Conservation (phyloP, 2,113 vertebrate species). For the Pristiophorus japonicus region DNA sequence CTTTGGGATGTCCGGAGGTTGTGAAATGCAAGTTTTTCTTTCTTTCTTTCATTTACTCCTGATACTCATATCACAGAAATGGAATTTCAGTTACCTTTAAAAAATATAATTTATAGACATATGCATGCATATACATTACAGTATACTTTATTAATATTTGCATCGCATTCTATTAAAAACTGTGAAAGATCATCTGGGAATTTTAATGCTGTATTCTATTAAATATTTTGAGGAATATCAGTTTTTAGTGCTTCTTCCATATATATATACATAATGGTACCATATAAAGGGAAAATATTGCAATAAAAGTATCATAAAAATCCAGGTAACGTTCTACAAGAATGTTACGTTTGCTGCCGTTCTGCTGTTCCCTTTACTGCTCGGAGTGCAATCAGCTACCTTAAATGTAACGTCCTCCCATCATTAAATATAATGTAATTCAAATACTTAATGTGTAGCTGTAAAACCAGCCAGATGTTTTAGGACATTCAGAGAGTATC, state of each 20-base stretch:
- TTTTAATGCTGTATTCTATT: not conserved
- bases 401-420: not conserved
- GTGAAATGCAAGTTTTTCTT: no score
- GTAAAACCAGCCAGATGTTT: not conserved
- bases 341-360: not conserved
- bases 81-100: not conserved
- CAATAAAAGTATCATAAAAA: not conserved
- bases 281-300: not conserved
- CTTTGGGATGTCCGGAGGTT: no score
- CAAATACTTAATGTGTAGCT: not conserved
- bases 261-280: not conserved
- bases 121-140: not conserved
- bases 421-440: not conserved
- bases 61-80: not conserved
- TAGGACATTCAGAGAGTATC: not conserved
- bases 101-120: not conserved
- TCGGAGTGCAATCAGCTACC: not conserved
- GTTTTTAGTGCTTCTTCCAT: not conserved
- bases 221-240: not conserved
- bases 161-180: not conserved
- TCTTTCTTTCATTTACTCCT: no score
- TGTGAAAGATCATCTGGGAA: not conserved
- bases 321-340: not conserved
- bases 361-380: not conserved
- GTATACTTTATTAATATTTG: not conserved